These are phyloP conservation scores for Heliconius cydno DNA, from an alignment of 2,888 invertebrate genomes.

Conservation along the genomic window DNA sequence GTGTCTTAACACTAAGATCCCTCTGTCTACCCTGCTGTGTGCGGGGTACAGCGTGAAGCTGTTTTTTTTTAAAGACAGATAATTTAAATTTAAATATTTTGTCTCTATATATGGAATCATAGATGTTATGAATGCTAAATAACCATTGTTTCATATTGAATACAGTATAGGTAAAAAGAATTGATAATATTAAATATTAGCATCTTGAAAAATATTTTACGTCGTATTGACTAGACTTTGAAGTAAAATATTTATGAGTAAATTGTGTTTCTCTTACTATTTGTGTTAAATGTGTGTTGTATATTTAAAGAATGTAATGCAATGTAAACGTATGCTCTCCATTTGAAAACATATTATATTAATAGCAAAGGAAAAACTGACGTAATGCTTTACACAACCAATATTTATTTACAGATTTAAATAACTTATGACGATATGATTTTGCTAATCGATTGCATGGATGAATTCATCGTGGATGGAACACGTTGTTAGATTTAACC, in stretches of 20 bases:
- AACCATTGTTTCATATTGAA: not conserved
- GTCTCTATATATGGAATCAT: too few species aligned
- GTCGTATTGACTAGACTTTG: not conserved
- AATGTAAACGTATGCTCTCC: constrained; percentile 1
- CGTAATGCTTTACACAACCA: constrained; percentile 24
- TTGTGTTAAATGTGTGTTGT: constrained; percentile 17
- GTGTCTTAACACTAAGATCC: too few species aligned
- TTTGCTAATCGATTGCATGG: constrained; percentile 26
- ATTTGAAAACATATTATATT: constrained; percentile 14
- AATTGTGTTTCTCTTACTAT: constrained; percentile 5
- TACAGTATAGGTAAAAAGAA: not conserved
- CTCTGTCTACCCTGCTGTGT: too few species aligned
- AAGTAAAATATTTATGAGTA: constrained; percentile 1
- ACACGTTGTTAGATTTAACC: not conserved
- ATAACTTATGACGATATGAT: constrained; percentile 25
- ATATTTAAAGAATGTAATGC: constrained; percentile 2
- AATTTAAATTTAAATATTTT: too few species aligned
- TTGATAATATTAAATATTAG: not conserved
- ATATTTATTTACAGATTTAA: constrained; percentile 17
- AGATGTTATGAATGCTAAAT: too few species aligned
- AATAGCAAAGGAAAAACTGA: constrained; percentile 26
- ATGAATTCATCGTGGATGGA: constrained; percentile 19
- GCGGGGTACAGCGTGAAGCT: too few species aligned
- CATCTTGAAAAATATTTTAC: constrained; percentile 4
- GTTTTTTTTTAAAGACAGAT: too few species aligned